Conservation (phyloP, 2,888 invertebrate genomes). For the Drosophila dives region DNA sequence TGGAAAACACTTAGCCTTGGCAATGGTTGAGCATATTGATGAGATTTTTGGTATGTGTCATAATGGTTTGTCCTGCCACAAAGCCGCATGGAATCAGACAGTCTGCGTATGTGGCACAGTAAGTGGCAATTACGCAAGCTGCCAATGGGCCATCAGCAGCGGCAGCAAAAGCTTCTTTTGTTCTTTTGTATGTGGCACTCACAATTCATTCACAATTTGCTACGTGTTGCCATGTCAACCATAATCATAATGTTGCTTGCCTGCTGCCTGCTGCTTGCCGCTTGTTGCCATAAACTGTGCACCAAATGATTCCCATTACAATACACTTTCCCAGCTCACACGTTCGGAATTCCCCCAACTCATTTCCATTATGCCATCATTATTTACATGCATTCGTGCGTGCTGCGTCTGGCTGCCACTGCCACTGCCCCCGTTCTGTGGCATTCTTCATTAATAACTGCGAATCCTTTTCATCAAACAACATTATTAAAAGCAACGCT, state of each 20-base stretch:
- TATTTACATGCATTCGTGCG: conserved; percentile 75
- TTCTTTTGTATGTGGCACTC: conserved; percentile 31
- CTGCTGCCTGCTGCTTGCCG: conserved; percentile 17
- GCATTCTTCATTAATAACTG: conserved; percentile 65
- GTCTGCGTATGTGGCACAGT: conserved; percentile 14
- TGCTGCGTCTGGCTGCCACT: conserved; percentile 26
- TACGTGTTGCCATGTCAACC: conserved; percentile 67
- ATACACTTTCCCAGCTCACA: conserved; percentile 42
- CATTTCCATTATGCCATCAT: conserved; percentile 62
- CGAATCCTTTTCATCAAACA: conserved; percentile 60
- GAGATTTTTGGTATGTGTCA: conserved; percentile 41
- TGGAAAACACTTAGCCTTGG: conserved; percentile 19
- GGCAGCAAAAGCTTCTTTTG: conserved; percentile 17
- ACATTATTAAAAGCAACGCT: conserved; percentile 39
- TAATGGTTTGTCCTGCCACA: conserved; percentile 1
- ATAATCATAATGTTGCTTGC: conserved; percentile 60
- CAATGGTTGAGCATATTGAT: conserved; percentile 56
- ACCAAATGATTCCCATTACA: conserved; percentile 71
- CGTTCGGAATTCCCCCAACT: conserved; percentile 10
- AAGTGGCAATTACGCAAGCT: conserved; percentile 68
- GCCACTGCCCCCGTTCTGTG: neutral
- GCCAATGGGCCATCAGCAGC: conserved; percentile 51
- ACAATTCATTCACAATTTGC: conserved; percentile 76
- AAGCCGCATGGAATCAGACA: conserved; percentile 8
- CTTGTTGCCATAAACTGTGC: conserved; percentile 64